A percentile compares a stretch with the other conserved stretches of the same genome.
Conservation (phyloP, 1,140 invertebrate genomes). For the Drosophila lacteicornis region DNA sequence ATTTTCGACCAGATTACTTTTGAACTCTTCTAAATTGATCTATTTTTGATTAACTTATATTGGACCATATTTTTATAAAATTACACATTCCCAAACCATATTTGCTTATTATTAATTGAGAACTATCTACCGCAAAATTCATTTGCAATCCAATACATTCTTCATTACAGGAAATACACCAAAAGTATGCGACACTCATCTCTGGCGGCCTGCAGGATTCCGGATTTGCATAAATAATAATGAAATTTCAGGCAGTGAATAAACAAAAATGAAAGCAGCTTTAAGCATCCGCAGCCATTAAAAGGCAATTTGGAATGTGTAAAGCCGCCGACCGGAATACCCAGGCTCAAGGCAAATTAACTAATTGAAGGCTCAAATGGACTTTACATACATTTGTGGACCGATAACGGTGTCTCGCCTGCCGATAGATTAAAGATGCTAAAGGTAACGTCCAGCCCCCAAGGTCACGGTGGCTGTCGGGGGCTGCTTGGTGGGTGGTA, state of each 20-base stretch:
- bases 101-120: constrained; percentile 8
- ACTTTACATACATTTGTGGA: constrained; percentile 59
- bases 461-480: constrained; percentile 20
- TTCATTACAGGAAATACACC: neutral
- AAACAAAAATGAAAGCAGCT: constrained; percentile 32
- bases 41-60: too few relatives aligned
- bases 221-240: constrained; percentile 62
- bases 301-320: constrained; percentile 46
- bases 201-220: constrained; percentile 3
- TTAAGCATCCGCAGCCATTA: constrained; percentile 35
- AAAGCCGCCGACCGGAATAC: constrained; percentile 19
- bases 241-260: constrained; percentile 28
- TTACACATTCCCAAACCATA: neutral
- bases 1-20: too few relatives aligned
- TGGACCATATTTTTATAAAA: too few relatives aligned
- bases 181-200: constrained; percentile 7
- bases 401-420: constrained; percentile 20
- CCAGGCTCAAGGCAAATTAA: constrained; percentile 53
- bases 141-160: neutral
- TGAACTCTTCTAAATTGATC: too few relatives aligned
- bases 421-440: constrained; percentile 39
- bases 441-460: constrained; percentile 19
- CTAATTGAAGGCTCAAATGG: constrained; percentile 66
- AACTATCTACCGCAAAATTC: neutral
- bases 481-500: constrained; percentile 16